Evolutionary conservation across 2,797 vertebrate species (phyloP).

Genomic region (Pitangus sulphuratus): DNA sequence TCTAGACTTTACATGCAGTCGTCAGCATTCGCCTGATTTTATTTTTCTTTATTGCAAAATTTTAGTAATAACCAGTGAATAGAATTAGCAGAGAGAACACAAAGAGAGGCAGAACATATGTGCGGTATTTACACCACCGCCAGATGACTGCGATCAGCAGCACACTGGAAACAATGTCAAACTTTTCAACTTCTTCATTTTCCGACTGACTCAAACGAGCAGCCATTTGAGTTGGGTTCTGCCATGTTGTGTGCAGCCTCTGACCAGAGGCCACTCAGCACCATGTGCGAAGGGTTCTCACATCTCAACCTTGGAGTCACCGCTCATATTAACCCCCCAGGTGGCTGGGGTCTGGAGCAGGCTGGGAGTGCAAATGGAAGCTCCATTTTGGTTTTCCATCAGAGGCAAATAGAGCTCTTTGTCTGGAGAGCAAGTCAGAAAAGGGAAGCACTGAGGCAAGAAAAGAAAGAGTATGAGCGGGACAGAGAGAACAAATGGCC

Average conservation of each 20-base stretch:
- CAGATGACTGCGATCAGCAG: constrained; percentile 32
- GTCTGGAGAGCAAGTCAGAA: neutral
- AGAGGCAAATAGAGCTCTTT: neutral
- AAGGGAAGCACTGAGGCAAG: neutral
- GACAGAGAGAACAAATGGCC: neutral
- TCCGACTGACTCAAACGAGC: neutral
- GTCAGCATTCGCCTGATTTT: constrained; percentile 8
- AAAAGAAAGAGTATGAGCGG: neutral
- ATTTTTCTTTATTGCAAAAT: constrained; percentile 12
- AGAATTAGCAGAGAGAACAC: neutral
- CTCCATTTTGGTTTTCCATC: neutral
- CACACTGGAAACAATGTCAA: constrained; percentile 22
- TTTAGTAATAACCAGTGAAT: neutral
- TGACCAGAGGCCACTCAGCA: neutral
- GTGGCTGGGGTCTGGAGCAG: neutral
- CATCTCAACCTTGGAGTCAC: neutral
- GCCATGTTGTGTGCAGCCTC: neutral
- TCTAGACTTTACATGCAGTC: constrained; percentile 33
- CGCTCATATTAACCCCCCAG: neutral
- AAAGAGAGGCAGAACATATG: constrained; percentile 26
- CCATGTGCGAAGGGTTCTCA: accelerated
- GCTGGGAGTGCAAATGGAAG: neutral
- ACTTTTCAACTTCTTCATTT: neutral
- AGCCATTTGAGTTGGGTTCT: neutral
- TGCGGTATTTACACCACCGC: neutral